These are phyloP conservation scores for Suricata suricatta DNA, from an alignment of 2,113 vertebrate genomes.

Conservation along the genomic window DNA sequence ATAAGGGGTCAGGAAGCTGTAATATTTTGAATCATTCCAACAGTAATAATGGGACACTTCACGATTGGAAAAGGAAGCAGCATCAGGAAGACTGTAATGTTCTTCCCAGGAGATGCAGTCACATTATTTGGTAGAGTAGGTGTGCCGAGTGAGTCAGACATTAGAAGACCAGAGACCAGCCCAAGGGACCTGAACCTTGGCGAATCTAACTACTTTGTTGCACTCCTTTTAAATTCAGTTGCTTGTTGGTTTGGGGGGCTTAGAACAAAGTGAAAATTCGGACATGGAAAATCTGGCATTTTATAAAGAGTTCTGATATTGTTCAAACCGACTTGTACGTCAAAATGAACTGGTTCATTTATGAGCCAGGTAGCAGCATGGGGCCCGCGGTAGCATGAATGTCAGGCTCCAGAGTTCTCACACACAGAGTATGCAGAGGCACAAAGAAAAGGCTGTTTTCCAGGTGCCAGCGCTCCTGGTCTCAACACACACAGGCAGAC, in stretches of 20 bases:
- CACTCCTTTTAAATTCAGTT: not conserved
- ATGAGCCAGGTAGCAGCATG: not conserved
- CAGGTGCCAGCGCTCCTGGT: fast-evolving
- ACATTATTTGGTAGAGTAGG: not conserved
- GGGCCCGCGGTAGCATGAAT: not conserved
- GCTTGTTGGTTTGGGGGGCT: not conserved
- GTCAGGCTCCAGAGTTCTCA: not conserved
- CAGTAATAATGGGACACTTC: not conserved
- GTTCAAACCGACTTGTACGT: not conserved
- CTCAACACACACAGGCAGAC: not conserved
- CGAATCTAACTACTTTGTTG: not conserved
- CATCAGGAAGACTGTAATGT: not conserved
- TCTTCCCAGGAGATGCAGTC: not conserved
- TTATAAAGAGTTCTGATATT: not conserved
- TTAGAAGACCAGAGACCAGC: not conserved
- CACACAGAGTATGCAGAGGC: not conserved
- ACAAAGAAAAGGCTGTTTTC: not conserved
- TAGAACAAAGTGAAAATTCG: not conserved
- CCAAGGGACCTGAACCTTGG: not conserved
- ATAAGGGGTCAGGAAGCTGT: not conserved
- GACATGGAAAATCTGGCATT: not conserved
- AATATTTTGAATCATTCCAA: not conserved
- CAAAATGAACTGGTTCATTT: not conserved
- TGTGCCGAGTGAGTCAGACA: not conserved
- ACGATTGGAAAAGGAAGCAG: not conserved